Evolutionary conservation across 1,140 invertebrate genomes (phyloP).

Genomic region (Aleiodes sp.): DNA sequence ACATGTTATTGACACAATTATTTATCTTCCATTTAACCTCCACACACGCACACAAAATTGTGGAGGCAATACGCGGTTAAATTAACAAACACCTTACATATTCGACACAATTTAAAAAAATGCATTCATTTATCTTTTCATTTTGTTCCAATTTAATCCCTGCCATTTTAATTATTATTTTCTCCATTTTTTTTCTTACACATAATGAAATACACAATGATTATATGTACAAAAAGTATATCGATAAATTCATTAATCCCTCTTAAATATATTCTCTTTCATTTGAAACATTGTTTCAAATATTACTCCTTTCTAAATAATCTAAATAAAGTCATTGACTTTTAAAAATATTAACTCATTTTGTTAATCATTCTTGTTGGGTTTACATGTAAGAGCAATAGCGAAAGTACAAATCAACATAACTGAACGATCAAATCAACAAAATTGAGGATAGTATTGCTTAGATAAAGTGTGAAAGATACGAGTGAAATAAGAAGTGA

Average conservation of each 20-base stretch:
- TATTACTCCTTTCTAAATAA: background rate
- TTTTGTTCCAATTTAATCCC: constrained; percentile 2
- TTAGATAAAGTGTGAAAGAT: constrained; percentile 19
- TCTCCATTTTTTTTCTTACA: no score
- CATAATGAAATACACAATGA: background rate
- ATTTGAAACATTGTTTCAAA: background rate
- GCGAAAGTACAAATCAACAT: constrained; percentile 41
- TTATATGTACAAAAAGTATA: background rate
- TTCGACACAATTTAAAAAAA: background rate
- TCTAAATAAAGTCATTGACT: no score
- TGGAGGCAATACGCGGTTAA: constrained; percentile 8
- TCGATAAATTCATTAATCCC: background rate
- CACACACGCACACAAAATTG: background rate
- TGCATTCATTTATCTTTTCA: background rate
- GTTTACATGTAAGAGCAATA: constrained; percentile 1
- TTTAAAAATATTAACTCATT: background rate
- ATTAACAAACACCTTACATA: background rate
- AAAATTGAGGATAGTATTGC: constrained; percentile 40
- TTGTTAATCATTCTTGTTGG: background rate
- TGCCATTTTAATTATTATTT: no score
- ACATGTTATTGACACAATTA: constrained; percentile 3
- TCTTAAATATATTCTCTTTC: background rate
- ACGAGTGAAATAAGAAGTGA: constrained; percentile 29
- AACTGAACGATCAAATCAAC: constrained; percentile 53
- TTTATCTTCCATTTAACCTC: constrained; percentile 1